Percentiles rank a stretch among this genome's conserved stretches.
Evolutionary conservation across 2,888 invertebrate genomes (phyloP).

Genomic region (Mesorhabditis sp.): DNA sequence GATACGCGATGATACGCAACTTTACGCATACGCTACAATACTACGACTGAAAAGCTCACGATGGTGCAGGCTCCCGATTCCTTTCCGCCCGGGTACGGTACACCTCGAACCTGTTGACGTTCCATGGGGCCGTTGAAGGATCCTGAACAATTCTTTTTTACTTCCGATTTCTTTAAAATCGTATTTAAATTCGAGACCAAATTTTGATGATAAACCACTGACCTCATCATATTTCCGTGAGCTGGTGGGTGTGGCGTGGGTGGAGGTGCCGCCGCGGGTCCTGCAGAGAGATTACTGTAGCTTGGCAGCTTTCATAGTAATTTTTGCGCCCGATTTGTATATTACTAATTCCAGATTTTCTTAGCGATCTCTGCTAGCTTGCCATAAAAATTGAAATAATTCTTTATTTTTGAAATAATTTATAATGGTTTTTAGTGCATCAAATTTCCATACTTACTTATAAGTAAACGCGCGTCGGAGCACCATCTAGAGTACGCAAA

Average conservation of each 20-base stretch:
- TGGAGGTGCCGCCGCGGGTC: conserved; percentile 5
- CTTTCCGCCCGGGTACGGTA: conserved; percentile 56
- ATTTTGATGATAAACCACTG: not conserved
- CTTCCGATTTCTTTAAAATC: not conserved
- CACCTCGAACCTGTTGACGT: conserved; percentile 44
- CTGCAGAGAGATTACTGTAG: not conserved
- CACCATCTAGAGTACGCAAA: no score
- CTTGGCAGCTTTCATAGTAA: no score
- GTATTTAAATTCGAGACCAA: not conserved
- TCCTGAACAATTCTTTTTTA: not conserved
- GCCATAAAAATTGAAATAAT: no score
- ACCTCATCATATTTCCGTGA: not conserved
- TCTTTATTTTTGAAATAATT: no score
- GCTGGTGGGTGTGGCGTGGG: not conserved
- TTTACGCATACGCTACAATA: no score
- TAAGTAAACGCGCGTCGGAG: no score
- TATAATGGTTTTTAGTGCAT: no score
- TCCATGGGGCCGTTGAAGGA: not conserved
- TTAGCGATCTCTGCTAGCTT: no score
- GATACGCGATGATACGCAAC: no score
- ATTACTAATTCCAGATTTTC: no score
- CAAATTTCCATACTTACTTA: no score
- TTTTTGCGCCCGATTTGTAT: no score
- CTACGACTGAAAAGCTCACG: not conserved
- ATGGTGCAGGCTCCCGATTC: conserved; percentile 31